These are phyloP conservation scores for Shargacucullia verbasci DNA, from an alignment of 2,888 invertebrate species.

Conservation along the genomic window DNA sequence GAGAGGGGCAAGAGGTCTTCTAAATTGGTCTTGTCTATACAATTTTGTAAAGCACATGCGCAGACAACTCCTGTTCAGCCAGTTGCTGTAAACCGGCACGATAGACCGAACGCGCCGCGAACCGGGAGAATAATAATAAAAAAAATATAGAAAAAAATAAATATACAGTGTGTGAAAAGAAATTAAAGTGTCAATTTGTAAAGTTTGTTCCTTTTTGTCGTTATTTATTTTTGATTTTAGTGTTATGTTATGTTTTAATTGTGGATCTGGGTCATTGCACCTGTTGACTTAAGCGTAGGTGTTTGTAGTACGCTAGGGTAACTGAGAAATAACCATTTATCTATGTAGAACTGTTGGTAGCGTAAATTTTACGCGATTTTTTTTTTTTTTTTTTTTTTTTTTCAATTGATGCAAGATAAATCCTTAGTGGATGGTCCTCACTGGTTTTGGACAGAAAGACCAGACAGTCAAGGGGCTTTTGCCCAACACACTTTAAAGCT, in stretches of 20 bases:
- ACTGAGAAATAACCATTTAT: conserved; percentile 36
- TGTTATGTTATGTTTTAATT: conserved; percentile 28
- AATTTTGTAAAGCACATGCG: conserved; percentile 78
- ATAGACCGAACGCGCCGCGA: conserved; percentile 64
- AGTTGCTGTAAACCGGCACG: conserved; percentile 71
- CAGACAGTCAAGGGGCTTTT: no score
- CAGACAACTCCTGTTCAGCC: conserved; percentile 58
- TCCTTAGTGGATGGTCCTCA: no score
- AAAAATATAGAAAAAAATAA: conserved; percentile 10
- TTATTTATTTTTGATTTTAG: conserved; percentile 11
- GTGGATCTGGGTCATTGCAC: conserved; percentile 62
- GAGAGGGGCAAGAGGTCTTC: conserved; percentile 61
- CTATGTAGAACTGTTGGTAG: no score
- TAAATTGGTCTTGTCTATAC: conserved; percentile 63
- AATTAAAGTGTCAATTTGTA: conserved; percentile 10
- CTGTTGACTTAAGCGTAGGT: conserved; percentile 69
- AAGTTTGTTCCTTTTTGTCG: conserved; percentile 9
- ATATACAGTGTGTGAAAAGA: conserved; percentile 39
- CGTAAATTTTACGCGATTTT: no score
- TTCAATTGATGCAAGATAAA: no score
- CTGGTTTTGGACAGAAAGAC: no score
- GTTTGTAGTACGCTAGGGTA: conserved; percentile 48
- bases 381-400: no score
- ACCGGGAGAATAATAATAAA: conserved; percentile 24
- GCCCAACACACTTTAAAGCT: no score